A percentile compares a stretch with the other conserved stretches of the same genome.
Conservation (phyloP, 2,113 vertebrate genomes). For the Onychorhynchus coronatus region DNA sequence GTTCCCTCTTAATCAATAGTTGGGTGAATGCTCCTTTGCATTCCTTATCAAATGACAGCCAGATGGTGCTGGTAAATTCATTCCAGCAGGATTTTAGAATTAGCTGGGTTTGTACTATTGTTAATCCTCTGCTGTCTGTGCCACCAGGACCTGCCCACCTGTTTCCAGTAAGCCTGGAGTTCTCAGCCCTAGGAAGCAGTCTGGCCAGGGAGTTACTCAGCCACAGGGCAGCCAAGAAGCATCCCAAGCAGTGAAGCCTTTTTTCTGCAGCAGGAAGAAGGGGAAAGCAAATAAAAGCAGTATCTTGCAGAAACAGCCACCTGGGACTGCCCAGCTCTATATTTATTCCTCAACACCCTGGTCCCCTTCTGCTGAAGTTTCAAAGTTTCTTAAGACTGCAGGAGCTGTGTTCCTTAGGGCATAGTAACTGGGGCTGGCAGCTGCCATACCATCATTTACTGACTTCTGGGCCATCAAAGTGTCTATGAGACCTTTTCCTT, state of each 20-base stretch:
- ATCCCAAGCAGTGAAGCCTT: not conserved
- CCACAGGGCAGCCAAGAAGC: not conserved
- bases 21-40: conserved; percentile 38
- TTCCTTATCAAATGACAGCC: conserved; percentile 70
- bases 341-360: not conserved
- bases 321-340: not conserved
- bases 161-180: conserved; percentile 52
- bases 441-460: not conserved
- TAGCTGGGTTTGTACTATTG: conserved; percentile 56
- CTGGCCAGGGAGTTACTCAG: conserved; percentile 52
- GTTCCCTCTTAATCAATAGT: conserved; percentile 49
- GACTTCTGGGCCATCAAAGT: not conserved
- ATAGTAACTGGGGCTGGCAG: not conserved
- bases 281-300: not conserved
- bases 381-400: not conserved
- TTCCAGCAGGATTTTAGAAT: conserved; percentile 61
- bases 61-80: conserved; percentile 76
- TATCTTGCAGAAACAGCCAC: not conserved
- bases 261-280: not conserved
- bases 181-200: conserved; percentile 57
- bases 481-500: not conserved
- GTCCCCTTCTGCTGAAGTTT: not conserved
- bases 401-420: not conserved
- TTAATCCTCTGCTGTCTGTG: conserved; percentile 60
- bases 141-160: conserved; percentile 72